Conservation (phyloP, 2,797 vertebrate genomes). For the Ammospiza maritima region DNA sequence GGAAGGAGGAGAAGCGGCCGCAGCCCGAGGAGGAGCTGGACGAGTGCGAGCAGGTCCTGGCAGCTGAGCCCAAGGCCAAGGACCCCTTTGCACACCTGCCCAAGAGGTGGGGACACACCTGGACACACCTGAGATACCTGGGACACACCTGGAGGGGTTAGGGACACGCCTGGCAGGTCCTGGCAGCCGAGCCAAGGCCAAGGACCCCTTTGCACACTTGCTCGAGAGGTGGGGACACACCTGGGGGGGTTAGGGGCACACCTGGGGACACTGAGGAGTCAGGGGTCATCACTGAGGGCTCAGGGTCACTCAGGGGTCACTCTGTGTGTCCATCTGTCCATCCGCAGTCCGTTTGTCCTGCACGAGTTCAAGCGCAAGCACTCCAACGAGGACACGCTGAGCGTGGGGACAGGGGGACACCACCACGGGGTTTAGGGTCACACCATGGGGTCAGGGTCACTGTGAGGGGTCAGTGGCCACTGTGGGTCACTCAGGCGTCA, state of each 20-base stretch:
- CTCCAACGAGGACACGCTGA: background rate
- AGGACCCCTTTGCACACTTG: constrained; percentile 91
- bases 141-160: too few species aligned
- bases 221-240: constrained; percentile 79
- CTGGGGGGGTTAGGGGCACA: too few species aligned
- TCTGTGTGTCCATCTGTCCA: too few species aligned
- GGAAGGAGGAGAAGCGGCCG: constrained; percentile 7
- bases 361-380: background rate
- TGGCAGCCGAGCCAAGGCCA: constrained; percentile 90
- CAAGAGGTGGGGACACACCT: constrained; percentile 75
- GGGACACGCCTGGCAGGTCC: constrained; percentile 64
- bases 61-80: constrained; percentile 90
- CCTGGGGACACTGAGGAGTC: too few species aligned
- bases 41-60: constrained; percentile 88
- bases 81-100: constrained; percentile 91
- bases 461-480: background rate
- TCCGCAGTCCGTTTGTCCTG: background rate
- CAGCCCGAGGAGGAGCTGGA: constrained; percentile 86
- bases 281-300: too few species aligned
- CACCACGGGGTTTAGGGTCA: background rate
- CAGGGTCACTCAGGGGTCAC: too few species aligned
- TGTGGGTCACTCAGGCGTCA: too few species aligned
- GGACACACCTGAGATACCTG: background rate
- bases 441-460: background rate
- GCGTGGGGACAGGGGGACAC: too few species aligned